phyloP scores from a whole-genome alignment of 2,888 invertebrate genomes.

The Polyommatus iphigenia region DNA sequence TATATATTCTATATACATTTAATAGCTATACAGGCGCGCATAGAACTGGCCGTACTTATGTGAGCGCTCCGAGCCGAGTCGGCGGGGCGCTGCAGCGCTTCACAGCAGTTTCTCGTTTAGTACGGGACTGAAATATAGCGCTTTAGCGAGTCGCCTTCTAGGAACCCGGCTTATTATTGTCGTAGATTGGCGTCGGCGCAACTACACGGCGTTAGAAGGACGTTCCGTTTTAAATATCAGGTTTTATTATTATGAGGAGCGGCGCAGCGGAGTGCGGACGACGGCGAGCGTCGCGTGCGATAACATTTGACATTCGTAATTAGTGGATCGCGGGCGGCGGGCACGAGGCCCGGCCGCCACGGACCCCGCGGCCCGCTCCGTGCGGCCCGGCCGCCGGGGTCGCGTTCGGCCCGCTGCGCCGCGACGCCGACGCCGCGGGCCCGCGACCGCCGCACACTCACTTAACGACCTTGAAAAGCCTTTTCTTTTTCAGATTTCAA shows the following conservation, averaged over 20 bases:
- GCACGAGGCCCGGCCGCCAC: constrained; percentile 64
- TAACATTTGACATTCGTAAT: constrained; percentile 81
- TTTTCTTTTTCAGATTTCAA: constrained; percentile 52
- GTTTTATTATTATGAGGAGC: constrained; percentile 81
- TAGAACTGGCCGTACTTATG: constrained; percentile 81
- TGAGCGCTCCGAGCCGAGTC: constrained; percentile 70
- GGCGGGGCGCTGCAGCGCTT: constrained; percentile 67
- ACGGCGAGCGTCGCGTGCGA: constrained; percentile 77
- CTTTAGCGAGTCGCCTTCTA: constrained; percentile 63
- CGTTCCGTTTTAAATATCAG: constrained; percentile 82
- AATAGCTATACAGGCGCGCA: constrained; percentile 81
- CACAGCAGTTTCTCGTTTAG: constrained; percentile 52
- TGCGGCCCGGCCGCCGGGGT: constrained; percentile 36
- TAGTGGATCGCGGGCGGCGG: constrained; percentile 69
- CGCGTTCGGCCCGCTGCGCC: constrained; percentile 42
- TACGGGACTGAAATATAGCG: constrained; percentile 52
- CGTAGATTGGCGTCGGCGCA: constrained; percentile 82
- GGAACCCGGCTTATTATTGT: constrained; percentile 79
- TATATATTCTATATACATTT: constrained; percentile 82
- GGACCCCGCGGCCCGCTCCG: constrained; percentile 38
- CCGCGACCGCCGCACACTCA: constrained; percentile 58
- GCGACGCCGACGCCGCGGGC: constrained; percentile 43
- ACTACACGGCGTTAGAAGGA: constrained; percentile 81
- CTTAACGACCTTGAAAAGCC: constrained; percentile 65
- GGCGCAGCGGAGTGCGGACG: constrained; percentile 79